These are phyloP conservation scores for Frankliniella intonsa DNA, from an alignment of 2,888 invertebrate species.

Conservation along the genomic window DNA sequence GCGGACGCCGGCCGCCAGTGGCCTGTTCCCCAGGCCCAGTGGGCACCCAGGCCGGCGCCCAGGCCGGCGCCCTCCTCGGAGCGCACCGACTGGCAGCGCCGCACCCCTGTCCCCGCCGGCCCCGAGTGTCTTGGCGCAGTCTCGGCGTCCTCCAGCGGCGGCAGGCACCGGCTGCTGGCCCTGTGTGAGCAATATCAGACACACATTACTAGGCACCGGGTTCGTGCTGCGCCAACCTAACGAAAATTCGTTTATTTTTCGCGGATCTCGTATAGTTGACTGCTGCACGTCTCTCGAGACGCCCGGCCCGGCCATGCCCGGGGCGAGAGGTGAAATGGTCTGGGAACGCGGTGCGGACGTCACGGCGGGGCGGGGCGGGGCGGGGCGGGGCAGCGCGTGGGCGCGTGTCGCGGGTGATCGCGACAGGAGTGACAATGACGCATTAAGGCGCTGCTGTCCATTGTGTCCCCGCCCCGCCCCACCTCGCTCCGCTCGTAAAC, in stretches of 20 bases:
- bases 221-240: too few relatives aligned
- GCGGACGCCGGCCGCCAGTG: not conserved
- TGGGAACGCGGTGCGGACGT: not conserved
- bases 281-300: too few relatives aligned
- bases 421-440: constrained; percentile 6
- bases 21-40: not conserved
- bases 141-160: not conserved
- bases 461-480: not conserved
- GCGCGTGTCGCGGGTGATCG: not conserved
- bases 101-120: not conserved
- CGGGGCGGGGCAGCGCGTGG: not conserved
- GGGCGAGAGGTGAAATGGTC: not conserved
- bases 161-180: not conserved
- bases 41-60: not conserved
- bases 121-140: not conserved
- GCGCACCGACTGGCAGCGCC: constrained; percentile 12
- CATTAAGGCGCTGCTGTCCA: not conserved
- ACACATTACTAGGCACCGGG: too few relatives aligned
- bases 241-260: too few relatives aligned
- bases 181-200: not conserved
- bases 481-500: not conserved
- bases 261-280: too few relatives aligned
- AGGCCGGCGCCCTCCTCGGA: not conserved
- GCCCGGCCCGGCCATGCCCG: too few relatives aligned
- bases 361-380: not conserved